phyloP scores from a whole-genome alignment of 1,140 invertebrate genomes.

The Dreissena polymorpha region DNA sequence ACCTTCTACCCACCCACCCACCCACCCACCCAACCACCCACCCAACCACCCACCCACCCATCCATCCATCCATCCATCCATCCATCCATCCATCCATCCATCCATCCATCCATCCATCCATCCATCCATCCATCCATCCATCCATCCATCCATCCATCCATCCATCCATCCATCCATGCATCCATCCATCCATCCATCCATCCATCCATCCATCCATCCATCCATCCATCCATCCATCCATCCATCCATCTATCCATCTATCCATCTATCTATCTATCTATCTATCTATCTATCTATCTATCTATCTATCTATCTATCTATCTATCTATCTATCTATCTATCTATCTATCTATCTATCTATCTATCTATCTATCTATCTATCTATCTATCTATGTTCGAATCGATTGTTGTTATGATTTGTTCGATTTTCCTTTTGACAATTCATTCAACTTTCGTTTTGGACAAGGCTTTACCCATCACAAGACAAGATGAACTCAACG shows the following conservation, averaged over 20 bases:
- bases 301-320: conserved; percentile 3
- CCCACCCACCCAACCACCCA: not conserved
- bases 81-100: not conserved
- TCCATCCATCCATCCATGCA: not conserved
- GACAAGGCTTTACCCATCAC: no score
- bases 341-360: conserved; percentile 3
- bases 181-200: conserved; percentile 2
- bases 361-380: conserved; percentile 3
- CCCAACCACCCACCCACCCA: not conserved
- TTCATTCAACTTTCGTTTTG: no score
- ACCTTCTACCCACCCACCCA: no score
- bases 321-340: conserved; percentile 3
- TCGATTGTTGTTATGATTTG: no score
- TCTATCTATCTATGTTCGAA: not conserved
- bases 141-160: not conserved
- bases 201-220: not conserved
- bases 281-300: conserved; percentile 3
- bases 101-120: conserved; percentile 1
- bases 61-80: not conserved
- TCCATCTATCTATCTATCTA: no score
- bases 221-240: no score
- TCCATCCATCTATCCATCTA: no score
- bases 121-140: not conserved
- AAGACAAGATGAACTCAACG: no score
- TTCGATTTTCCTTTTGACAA: no score